A percentile compares a stretch with the other conserved stretches of the same genome.
phyloP scores from a whole-genome alignment of 2,113 vertebrate species.

The Chascanopsetta lugubris region DNA sequence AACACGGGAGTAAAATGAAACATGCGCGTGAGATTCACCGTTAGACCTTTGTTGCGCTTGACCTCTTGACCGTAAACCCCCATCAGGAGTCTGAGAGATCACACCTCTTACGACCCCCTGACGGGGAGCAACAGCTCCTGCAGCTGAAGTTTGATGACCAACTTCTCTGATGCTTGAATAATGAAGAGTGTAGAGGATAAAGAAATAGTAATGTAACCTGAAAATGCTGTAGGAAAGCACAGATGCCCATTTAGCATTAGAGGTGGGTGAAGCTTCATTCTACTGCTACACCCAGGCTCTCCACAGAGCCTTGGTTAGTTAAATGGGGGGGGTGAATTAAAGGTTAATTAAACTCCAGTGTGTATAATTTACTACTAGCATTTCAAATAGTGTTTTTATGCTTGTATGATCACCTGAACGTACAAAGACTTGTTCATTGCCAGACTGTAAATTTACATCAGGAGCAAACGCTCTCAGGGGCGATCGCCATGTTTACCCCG shows the following conservation, averaged over 20 bases:
- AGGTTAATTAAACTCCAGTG: no score
- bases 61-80: not conserved
- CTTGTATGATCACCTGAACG: no score
- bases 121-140: not conserved
- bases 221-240: constrained; percentile 15
- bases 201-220: constrained; percentile 39
- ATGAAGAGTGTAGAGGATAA: constrained; percentile 22
- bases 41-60: no score
- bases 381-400: no score
- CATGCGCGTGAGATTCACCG: not conserved
- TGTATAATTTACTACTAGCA: no score
- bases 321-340: not conserved
- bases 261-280: constrained; percentile 12
- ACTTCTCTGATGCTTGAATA: not conserved
- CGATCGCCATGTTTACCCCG: no score
- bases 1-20: not conserved
- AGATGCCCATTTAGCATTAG: constrained; percentile 31
- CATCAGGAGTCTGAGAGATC: not conserved
- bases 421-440: no score
- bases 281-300: not conserved
- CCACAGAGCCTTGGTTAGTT: constrained; percentile 13
- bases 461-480: no score
- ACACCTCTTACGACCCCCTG: not conserved
- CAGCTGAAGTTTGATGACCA: constrained; percentile 34
- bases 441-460: no score